Evolutionary conservation across 2,888 invertebrate genomes (phyloP).

Genomic region (Aphelenchoides bicaudatus): DNA sequence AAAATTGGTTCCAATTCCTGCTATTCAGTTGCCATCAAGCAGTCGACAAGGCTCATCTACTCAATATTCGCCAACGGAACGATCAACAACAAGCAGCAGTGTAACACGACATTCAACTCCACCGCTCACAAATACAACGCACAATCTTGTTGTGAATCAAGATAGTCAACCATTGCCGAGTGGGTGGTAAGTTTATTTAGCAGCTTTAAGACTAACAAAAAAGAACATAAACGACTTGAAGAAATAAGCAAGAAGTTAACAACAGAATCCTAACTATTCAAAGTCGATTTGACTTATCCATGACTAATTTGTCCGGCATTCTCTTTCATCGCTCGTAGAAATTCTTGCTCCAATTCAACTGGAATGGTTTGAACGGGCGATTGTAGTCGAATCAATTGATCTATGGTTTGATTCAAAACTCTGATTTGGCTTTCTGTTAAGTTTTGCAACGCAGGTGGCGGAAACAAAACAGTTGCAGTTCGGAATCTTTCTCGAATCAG

Average conservation of each 20-base stretch:
- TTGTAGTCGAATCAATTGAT: constrained; percentile 2
- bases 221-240: background rate
- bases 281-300: background rate
- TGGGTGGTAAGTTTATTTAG: constrained; percentile 26
- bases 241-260: background rate
- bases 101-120: constrained; percentile 5
- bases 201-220: background rate
- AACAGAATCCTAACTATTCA: background rate
- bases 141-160: constrained; percentile 25
- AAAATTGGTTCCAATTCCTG: constrained; percentile 20
- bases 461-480: background rate
- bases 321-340: no score
- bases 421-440: background rate
- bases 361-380: no score
- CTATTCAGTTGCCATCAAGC: constrained; percentile 1
- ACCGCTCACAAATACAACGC: constrained; percentile 13
- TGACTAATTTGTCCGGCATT: no score
- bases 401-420: constrained; percentile 10
- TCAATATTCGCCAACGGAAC: background rate
- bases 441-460: background rate
- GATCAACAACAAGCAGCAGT: background rate
- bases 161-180: constrained; percentile 29
- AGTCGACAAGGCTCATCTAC: background rate
- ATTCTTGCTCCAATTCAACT: no score
- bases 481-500: constrained; percentile 4